Evolutionary conservation across 2,888 invertebrate species (phyloP), one percentile per base, ranked within the genome.

Genomic region (Chouioia cunea): DNA sequence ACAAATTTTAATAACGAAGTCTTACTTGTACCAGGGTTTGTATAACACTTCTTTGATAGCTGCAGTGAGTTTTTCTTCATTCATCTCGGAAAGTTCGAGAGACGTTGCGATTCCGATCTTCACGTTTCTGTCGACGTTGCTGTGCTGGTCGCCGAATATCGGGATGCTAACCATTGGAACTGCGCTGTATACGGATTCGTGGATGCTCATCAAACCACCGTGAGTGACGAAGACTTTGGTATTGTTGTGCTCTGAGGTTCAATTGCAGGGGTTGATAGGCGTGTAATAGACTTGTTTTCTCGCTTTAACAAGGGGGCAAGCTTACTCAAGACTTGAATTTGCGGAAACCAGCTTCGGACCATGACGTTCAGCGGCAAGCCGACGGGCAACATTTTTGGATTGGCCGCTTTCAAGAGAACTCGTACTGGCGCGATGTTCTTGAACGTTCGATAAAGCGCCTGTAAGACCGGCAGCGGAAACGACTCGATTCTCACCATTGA

Each of bases 41-140:
- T 78, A 74, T n/a, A 87, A 71, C 44, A 88, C 76, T n/a, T 79
- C 75, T 20, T 83, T 78, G 1, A 88, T 76, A 44, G 84, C 83
- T 2, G 74, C 65, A 2, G 82, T 79, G 50, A 88, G 66, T 6
- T 81, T 81, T 14, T 84, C 79, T 47, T 81, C 81, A 0, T 83
- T 85, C 1, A 88, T 62, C 15, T 73, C 54, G 22, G 74, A 22
- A n/a, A n/a, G n/a, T n/a, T n/a, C n/a, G n/a, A n/a, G n/a, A n/a
- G n/a, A n/a, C n/a, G n/a, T n/a, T n/a, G n/a, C n/a, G n/a, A n/a
- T n/a, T n/a, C n/a, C 74, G 10, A 68, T 76, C 0, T 73, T 63
- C 12, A 74, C 75, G 64, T 76, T 79, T 57, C 75, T 73, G 14
- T 74, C 65, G 8, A 82, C 59, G 46, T 81, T 81, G 6, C 75